Evolutionary conservation across 2,113 vertebrate genomes (phyloP).

Genomic region (human): DNA sequence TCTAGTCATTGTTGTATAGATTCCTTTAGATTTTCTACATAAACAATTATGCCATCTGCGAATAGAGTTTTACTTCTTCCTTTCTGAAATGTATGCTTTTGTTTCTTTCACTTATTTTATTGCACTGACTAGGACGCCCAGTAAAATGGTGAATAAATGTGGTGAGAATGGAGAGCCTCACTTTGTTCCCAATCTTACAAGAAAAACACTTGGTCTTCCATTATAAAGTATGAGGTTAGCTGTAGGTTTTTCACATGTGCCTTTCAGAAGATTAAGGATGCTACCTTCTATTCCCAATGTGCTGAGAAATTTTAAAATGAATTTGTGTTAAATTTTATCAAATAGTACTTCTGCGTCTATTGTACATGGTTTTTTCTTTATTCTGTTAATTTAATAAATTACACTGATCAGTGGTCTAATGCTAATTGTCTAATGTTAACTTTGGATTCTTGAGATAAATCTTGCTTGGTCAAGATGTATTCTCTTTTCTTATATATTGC

Average conservation of each 20-base stretch:
- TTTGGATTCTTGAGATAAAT: not conserved
- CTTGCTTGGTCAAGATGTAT: not conserved
- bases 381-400: not conserved
- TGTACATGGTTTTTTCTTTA: not conserved
- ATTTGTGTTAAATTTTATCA: not conserved
- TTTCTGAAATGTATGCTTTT: not conserved
- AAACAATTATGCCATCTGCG: not conserved
- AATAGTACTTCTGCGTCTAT: not conserved
- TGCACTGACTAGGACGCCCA: not conserved
- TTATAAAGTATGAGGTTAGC: not conserved
- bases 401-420: not conserved
- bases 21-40: not conserved
- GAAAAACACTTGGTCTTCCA: not conserved
- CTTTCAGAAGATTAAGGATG: not conserved
- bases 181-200: not conserved
- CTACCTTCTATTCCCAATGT: not conserved
- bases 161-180: not conserved
- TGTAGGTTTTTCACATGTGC: not conserved
- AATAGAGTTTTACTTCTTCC: not conserved
- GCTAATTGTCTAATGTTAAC: not conserved
- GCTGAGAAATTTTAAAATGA: not conserved
- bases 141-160: not conserved
- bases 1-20: not conserved
- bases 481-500: not conserved
- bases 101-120: not conserved